These are phyloP conservation scores for Calliphora vomitoria DNA, from an alignment of 2,888 invertebrate genomes.

Conservation along the genomic window DNA sequence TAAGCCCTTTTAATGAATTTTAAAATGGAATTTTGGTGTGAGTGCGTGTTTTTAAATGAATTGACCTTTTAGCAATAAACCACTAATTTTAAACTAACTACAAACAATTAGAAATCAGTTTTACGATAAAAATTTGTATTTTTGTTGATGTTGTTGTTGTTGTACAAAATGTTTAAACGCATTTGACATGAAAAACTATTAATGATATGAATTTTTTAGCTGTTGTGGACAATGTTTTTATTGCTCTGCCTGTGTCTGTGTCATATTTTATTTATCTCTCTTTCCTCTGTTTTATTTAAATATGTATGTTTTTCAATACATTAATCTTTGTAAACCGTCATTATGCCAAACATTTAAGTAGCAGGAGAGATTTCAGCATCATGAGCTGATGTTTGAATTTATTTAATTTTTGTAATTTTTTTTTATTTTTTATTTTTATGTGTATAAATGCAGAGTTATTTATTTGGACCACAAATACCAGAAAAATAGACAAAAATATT, in stretches of 20 bases:
- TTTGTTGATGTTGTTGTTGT: neutral
- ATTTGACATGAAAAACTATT: conserved; percentile 39
- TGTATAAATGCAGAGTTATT: conserved; percentile 31
- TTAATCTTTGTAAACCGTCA: conserved; percentile 64
- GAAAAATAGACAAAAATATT: conserved; percentile 49
- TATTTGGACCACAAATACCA: conserved; percentile 51
- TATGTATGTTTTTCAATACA: conserved; percentile 1
- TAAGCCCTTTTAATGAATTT: neutral
- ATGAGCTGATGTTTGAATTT: conserved; percentile 20
- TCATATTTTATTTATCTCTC: neutral
- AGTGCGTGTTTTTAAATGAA: conserved; percentile 30
- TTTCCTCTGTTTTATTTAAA: neutral
- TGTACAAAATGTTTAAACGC: neutral
- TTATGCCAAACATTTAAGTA: conserved; percentile 46
- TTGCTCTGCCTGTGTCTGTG: neutral
- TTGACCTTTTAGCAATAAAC: conserved; percentile 64
- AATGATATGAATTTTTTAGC: conserved; percentile 45
- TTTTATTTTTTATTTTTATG: neutral
- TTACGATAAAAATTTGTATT: neutral
- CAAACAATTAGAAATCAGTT: conserved; percentile 71
- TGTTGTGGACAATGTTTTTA: conserved; percentile 30
- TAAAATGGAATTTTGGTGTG: neutral
- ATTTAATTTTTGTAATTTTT: conserved; percentile 43
- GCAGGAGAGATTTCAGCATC: conserved; percentile 9
- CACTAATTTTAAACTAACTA: conserved; percentile 61